Conservation (phyloP, 53 echinoderm and acorn worm genomes). For the Pentamera pediparva region DNA sequence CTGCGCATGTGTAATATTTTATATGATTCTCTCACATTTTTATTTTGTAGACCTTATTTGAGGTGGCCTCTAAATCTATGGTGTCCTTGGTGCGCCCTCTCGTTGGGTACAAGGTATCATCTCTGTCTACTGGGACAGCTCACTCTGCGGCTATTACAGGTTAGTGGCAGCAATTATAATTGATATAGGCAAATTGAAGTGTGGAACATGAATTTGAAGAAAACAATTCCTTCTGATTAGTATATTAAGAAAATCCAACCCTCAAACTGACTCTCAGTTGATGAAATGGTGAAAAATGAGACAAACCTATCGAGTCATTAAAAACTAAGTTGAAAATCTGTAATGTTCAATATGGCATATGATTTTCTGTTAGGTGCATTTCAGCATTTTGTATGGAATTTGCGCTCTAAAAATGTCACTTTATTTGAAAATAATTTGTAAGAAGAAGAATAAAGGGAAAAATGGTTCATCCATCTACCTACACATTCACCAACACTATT, state of each 20-base stretch:
- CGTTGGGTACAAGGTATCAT: slow-evolving; percentile 59
- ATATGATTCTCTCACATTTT: not conserved
- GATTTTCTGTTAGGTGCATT: not conserved
- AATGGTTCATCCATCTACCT: no score
- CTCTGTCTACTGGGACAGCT: slow-evolving; percentile 68
- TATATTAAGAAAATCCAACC: no score
- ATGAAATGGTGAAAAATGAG: no score
- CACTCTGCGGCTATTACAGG: slow-evolving; percentile 89
- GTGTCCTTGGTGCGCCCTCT: slow-evolving; percentile 81
- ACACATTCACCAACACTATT: no score
- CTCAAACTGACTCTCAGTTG: no score
- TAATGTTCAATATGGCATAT: not conserved
- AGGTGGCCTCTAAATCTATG: slow-evolving; percentile 64
- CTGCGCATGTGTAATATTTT: not conserved
- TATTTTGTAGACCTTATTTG: slow-evolving; percentile 60
- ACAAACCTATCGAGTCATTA: not conserved
- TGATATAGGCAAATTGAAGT: slow-evolving; percentile 1
- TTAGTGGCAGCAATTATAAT: slow-evolving; percentile 16
- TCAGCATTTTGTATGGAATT: no score
- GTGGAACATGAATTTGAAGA: not conserved
- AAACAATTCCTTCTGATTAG: not conserved
- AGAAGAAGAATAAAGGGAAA: no score
- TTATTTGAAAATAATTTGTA: no score
- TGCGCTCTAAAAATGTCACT: no score
- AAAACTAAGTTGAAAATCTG: not conserved